Evolutionary conservation across 2,113 vertebrate species (phyloP), one percentile per base, ranked within the genome.

Genomic region (Petrocephalus microphthalmus): DNA sequence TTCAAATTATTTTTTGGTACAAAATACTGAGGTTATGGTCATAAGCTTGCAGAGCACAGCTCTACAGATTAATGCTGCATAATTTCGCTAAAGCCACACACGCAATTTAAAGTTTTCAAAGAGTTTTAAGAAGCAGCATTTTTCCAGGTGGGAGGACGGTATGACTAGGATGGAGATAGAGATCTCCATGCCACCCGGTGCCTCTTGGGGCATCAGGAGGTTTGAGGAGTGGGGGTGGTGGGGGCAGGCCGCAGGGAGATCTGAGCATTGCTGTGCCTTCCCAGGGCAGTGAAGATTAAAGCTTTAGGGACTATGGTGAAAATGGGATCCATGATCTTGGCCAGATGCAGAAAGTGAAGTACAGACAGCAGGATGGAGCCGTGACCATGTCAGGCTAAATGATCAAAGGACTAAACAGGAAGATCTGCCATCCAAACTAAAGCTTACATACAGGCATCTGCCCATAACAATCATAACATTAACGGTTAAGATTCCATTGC

Each of bases 201-300:
- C 1, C 42, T 45, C 83, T 25, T n/a, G 8, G 49, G 11, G 2
- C n/a, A 47, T 10, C 47, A 51, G 47, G 25, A 37, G 37, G 2
- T 22, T 37, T 17, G 0, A 20, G 57, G 57, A 11, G 60, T 7
- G n/a, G 33, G 71, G n/a, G 5, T 49, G 8, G 56, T 20, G 5
- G 8, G 56, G 57, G 1, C 84, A 52, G 45, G 13, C 51, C 8
- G 42, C 20, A 49, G 78, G 5, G 15, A 84, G 45, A 84, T 84
- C 42, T 42, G 49, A 85, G 60, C 15, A 22, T 37, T 13, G 56
- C 47, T 57, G 86, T 45, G 54, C 82, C 47, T 64, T 83, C 57
- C 78, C 52, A 84, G 88, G 89, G 87, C 19, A 49, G 56, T 84
- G 85, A 90, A 91, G 90, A 92, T 92, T 90, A 92, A 91, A 92